A percentile compares a stretch with the other conserved stretches of the same genome.
Conservation (phyloP, 1,140 invertebrate species). For the Conopomorpha cramerella region DNA sequence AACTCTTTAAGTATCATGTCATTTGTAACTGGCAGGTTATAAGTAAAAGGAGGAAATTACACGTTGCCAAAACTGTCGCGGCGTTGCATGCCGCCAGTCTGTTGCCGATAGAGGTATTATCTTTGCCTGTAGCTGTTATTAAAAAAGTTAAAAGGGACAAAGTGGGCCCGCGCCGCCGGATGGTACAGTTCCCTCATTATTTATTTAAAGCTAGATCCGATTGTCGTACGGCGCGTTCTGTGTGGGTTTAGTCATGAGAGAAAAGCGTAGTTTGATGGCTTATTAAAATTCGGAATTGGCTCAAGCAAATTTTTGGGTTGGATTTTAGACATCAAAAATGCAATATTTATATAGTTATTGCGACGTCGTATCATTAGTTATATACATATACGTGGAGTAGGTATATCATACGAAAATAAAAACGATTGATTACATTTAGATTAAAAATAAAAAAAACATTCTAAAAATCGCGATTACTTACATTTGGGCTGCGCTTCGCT, state of each 20-base stretch:
- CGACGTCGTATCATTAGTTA: no score
- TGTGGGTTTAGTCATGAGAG: neutral
- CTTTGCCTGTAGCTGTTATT: no score
- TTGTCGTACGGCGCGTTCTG: conserved; percentile 15
- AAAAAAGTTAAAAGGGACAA: no score
- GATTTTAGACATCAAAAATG: neutral
- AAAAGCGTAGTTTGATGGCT: neutral
- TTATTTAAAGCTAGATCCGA: conserved; percentile 45
- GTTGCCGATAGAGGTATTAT: no score
- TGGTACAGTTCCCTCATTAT: conserved; percentile 46
- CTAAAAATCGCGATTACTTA: no score
- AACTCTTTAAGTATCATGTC: no score
- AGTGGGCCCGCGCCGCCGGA: no score
- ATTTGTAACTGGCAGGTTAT: no score
- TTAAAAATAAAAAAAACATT: neutral
- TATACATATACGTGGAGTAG: neutral
- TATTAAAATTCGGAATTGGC: neutral
- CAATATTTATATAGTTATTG: no score
- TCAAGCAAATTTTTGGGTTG: neutral
- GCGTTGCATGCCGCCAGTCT: no score
- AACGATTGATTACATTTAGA: neutral
- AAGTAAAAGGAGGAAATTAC: no score
- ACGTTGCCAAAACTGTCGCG: no score
- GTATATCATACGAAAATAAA: neutral
- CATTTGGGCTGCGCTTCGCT: conserved; percentile 5